Percentiles rank a stretch among this genome's conserved stretches.
phyloP scores from a whole-genome alignment of 1,140 invertebrate species.

The Galendromus occidentalis region DNA sequence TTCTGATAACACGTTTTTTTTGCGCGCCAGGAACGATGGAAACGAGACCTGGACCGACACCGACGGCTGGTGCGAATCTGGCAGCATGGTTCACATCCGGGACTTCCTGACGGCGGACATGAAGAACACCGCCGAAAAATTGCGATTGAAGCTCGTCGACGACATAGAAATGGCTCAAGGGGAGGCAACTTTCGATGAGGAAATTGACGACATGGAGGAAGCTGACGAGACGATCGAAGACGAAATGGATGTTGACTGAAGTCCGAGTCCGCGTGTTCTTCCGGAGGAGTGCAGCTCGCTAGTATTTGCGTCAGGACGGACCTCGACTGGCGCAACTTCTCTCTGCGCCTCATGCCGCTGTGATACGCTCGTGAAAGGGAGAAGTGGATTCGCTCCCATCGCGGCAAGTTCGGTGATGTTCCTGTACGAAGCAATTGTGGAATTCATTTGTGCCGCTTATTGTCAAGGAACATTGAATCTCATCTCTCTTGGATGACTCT shows the following conservation, averaged over 20 bases:
- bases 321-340: too few relatives aligned
- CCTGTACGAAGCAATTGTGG: background rate
- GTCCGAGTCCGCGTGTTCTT: too few relatives aligned
- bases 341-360: too few relatives aligned
- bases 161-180: background rate
- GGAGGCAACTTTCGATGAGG: background rate
- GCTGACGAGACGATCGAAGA: background rate
- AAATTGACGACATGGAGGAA: background rate
- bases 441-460: background rate
- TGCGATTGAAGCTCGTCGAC: background rate
- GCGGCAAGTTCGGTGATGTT: background rate
- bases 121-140: background rate
- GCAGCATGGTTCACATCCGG: conserved; percentile 17
- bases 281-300: too few relatives aligned
- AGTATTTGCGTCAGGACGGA: too few relatives aligned
- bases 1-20: too few relatives aligned
- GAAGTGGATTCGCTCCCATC: background rate
- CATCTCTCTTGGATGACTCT: too few relatives aligned
- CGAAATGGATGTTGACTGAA: background rate
- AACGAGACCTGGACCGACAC: conserved; percentile 18
- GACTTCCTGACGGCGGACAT: background rate
- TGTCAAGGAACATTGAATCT: background rate
- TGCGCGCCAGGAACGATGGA: background rate
- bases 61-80: conserved; percentile 22
- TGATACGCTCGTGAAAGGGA: too few relatives aligned